phyloP scores from a whole-genome alignment of 2,113 vertebrate genomes.

The Trichechus manatus region DNA sequence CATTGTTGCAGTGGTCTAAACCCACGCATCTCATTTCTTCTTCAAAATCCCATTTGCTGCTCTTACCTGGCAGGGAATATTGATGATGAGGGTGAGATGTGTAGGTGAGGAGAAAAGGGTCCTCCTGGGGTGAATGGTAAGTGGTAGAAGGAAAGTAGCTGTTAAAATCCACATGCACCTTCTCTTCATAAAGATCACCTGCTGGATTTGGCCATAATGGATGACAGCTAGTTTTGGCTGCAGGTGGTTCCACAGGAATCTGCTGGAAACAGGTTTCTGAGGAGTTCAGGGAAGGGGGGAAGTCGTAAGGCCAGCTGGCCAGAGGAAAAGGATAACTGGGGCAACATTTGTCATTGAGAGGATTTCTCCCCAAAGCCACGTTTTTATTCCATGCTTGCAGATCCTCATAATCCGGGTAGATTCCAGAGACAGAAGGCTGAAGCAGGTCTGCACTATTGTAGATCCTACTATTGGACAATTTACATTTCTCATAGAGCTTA shows the following conservation, averaged over 20 bases:
- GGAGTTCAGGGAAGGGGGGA: slow-evolving; percentile 54
- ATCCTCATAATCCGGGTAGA: slow-evolving; percentile 44
- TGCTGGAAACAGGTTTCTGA: slow-evolving; percentile 63
- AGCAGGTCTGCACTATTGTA: slow-evolving; percentile 65
- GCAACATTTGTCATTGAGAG: not conserved
- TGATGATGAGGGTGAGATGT: slow-evolving; percentile 49
- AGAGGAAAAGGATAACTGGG: slow-evolving; percentile 45
- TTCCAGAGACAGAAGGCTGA: slow-evolving; percentile 58
- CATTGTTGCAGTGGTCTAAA: slow-evolving; percentile 59
- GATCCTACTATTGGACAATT: slow-evolving; percentile 39
- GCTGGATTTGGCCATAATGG: not conserved
- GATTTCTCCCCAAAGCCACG: slow-evolving; percentile 23
- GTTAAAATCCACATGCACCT: not conserved
- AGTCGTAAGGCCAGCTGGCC: slow-evolving; percentile 62
- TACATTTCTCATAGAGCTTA: slow-evolving; percentile 78
- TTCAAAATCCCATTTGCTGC: not conserved
- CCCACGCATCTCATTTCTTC: not conserved
- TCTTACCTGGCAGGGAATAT: not conserved
- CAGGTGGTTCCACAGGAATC: not conserved
- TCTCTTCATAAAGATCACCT: slow-evolving; percentile 66
- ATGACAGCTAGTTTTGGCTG: slow-evolving; percentile 35
- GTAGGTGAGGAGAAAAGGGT: not conserved
- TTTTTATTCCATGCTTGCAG: slow-evolving; percentile 71
- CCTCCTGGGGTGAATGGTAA: not conserved
- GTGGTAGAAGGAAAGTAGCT: not conserved